Evolutionary conservation across 2,113 vertebrate species (phyloP), one percentile per base, ranked within the genome.

Genomic region (Suncus etruscus): DNA sequence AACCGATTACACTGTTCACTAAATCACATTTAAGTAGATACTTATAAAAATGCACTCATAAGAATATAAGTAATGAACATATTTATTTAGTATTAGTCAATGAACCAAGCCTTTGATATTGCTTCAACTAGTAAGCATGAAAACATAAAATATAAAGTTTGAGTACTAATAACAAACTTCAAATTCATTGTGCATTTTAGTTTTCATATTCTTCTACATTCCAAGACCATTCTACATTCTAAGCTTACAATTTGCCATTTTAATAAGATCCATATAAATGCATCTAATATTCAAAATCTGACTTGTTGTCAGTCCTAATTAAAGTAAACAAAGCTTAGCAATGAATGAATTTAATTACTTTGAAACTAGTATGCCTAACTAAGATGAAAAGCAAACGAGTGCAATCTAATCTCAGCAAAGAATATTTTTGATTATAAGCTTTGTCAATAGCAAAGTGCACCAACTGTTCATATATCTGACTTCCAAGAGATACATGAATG

Each of bases 401-500:
- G 72, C 83, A 96, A 97, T 95, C 76, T 95, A 96, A 96, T 94
- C 95, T 97, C 94, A 81, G 96, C 88, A 79, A 96, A 95, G 95
- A 96, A 96, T 97, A 97, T 97, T 97, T 95, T 95, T 97, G 97
- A 97, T 97, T 97, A 95, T 20, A 96, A 95, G 94, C 93, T 97
- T 97, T 97, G 96, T 97, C 97, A 98, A 98, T 97, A 97, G 95
- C 97, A 97, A 93, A 97, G 97, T 87, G 91, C 91, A 97, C 97
- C 97, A 97, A 97, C 96, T 97, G 97, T 97, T 97, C 94, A 96
- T 91, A 91, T 96, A 96, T 96, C 97, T 95, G 92, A 97, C 92
- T 97, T 97, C 95, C 94, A 97, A 97, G 96, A 97, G 97, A 96
- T 97, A 98, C 81, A 97, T 94, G 96, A 97, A 98, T 98, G 96